Evolutionary conservation across 2,888 invertebrate species (phyloP), one percentile per base, ranked within the genome.

Genomic region (Orgyia antiqua): DNA sequence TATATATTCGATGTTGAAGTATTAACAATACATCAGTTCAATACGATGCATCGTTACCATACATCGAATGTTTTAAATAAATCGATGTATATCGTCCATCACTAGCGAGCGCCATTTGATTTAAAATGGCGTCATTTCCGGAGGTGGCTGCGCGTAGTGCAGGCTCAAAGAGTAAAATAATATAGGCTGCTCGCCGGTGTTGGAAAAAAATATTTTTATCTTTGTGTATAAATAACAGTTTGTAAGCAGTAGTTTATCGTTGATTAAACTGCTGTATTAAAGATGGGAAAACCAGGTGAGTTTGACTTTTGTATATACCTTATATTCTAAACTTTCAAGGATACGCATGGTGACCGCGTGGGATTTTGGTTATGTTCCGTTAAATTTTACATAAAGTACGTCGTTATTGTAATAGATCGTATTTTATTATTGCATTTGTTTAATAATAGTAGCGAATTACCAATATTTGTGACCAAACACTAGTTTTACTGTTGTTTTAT

Each of bases 271-370:
- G 32, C 45, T 55, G 51, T 29, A 35, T 36, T 27, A 30, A 33
- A 42, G n/a, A 84, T 84, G 83, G 83, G 83, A 13, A 83, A 73
- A 59, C 84, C 84, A 52, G 83, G 83, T 84, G 48, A 71, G 80
- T 59, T 20, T 35, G 39, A 12, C 24, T n/a, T 6, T 31, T 8
- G 0, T 28, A 36, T 13, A 24, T 39, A 2, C 10, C 24, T 13
- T 4, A 10, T n/a, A n/a, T n/a, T n/a, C n/a, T n/a, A n/a, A n/a
- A n/a, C n/a, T n/a, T n/a, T n/a, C n/a, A n/a, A n/a, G n/a, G n/a
- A 23, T 13, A 39, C 46, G 49, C 47, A 42, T 50, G 46, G 37
- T 32, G 12, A 39, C 70, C 71, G 62, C 69, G 50, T 73, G 68
- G 12, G 2, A n/a, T 24, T 15, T 15, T n/a, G n/a, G 17, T 17